These are phyloP conservation scores for Gobio gobio DNA, from an alignment of 2,113 vertebrate species.

Conservation along the genomic window DNA sequence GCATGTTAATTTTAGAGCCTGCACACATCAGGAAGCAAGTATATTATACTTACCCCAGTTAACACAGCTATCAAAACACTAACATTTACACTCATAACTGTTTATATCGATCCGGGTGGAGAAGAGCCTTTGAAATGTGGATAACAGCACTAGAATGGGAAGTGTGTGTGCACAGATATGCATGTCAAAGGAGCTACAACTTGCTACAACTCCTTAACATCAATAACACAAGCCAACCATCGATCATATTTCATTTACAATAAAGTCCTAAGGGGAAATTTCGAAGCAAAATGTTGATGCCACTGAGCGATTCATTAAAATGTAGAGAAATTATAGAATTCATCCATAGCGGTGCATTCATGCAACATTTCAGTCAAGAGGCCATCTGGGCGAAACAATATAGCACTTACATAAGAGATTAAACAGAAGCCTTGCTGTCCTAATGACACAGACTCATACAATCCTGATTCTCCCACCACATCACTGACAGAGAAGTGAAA, in stretches of 20 bases:
- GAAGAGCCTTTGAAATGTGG: not conserved
- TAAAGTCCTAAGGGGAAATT: not conserved
- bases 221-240: not conserved
- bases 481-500: not conserved
- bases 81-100: slow-evolving; percentile 11
- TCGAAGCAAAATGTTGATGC: not conserved
- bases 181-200: not conserved
- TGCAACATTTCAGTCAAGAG: not conserved
- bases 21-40: slow-evolving; percentile 13
- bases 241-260: not conserved
- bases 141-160: not conserved
- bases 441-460: not conserved
- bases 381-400: slow-evolving; percentile 6
- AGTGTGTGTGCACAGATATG: not conserved
- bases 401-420: not conserved
- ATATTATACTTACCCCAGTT: slow-evolving; percentile 6
- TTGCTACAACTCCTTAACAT: not conserved
- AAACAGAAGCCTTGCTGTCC: not conserved
- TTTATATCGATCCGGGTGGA: slow-evolving; percentile 7
- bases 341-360: not conserved
- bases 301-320: not conserved
- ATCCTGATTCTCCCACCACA: not conserved
- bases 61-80: not conserved
- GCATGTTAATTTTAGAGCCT: not conserved
- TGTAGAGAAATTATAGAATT: not conserved